Evolutionary conservation across 2,888 invertebrate genomes (phyloP).

Genomic region (Digitonthophagus gazella): DNA sequence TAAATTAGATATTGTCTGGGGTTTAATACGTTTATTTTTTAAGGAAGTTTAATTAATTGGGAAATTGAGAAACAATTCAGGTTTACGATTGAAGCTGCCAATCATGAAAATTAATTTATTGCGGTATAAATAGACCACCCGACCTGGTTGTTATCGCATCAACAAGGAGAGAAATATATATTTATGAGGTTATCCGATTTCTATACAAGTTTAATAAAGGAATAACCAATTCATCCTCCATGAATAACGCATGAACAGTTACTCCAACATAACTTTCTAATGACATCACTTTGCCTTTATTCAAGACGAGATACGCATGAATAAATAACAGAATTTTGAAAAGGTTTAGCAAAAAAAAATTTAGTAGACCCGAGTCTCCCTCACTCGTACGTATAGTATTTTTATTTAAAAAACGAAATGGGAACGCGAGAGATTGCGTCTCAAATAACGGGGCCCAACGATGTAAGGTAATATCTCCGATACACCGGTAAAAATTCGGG

Average conservation of each 20-base stretch:
- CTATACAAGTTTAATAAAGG: conserved; percentile 11
- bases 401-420: neutral
- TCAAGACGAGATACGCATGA: neutral
- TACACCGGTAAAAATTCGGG: conserved; percentile 20
- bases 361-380: neutral
- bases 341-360: neutral
- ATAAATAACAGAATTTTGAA: neutral
- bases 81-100: neutral
- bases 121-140: neutral
- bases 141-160: neutral
- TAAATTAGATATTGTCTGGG: neutral
- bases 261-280: conserved; percentile 11
- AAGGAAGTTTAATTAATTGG: neutral
- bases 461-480: conserved; percentile 12
- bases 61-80: neutral
- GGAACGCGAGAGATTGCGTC: neutral
- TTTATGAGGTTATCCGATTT: neutral
- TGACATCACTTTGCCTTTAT: conserved; percentile 7
- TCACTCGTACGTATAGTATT: neutral
- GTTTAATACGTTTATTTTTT: neutral
- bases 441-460: conserved; percentile 1
- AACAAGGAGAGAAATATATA: neutral
- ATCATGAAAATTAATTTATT: neutral
- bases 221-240: conserved; percentile 1
- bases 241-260: conserved; percentile 9